Base-by-base conservation (phyloP, 64 coral and sea anemone species). In the Acropora yongei region DNA sequence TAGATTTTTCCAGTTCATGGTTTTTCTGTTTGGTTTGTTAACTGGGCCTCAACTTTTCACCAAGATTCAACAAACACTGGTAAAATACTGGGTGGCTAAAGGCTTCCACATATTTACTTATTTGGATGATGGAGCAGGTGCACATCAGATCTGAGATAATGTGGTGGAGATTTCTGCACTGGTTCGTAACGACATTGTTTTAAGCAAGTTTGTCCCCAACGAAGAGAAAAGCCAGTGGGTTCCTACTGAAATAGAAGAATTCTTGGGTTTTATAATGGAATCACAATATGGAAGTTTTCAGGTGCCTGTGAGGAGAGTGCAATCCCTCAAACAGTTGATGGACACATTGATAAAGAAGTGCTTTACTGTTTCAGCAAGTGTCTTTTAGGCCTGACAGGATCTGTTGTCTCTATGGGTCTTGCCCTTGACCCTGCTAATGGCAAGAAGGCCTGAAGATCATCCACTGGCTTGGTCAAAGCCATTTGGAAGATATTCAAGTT, bases 181-280 rank as follows among this genome's bases (percentile, higher is more conserved):
- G 11, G 90, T 92, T 0, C 19, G 74, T 45, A 16, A 8, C 13
- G 74, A 44, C 43, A 76, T 13, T 76, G 41, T 11, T 78, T 19
- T 63, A 49, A 93, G 91, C 13, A 72, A 79, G 1, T 89, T 94
- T 76, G 51, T 89, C 16, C 40, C 78, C 7, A 89, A 94, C 9
- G 44, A 76, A n/a, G 72, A 89, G 45, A 94, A 94, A 86, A 94
- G 87, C 78, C 87, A 84, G 53, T 94, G 92, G 92, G 80, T 89
- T 41, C 92, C 92, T 12, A 19, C 44, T 8, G 68, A 94, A 49
- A 76, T 53, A 10, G 92, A 49, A 7, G 79, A 94, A 44, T 78
- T 94, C 16, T 67, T 94, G 66, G 92, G 92, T 11, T 94, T 94
- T 83, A 48, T 89, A 47, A 61, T 94, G 86, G 92, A 89, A 68